A percentile compares a stretch with the other conserved stretches of the same genome.
phyloP scores from a whole-genome alignment of 2,888 invertebrate genomes.

The Endomychus coccineus region DNA sequence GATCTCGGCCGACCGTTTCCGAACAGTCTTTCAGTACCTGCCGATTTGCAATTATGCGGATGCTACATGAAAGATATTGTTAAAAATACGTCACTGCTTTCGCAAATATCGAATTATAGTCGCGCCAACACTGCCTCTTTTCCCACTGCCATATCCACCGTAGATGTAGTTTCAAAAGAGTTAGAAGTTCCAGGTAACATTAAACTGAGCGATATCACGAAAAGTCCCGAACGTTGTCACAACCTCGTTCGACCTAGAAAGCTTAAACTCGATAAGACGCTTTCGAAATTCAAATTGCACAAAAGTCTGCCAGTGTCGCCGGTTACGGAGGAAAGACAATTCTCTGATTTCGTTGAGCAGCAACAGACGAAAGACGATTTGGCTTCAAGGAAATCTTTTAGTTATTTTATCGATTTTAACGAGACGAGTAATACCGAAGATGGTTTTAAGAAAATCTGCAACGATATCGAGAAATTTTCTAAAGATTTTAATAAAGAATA shows the following conservation, averaged over 20 bases:
- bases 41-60: constrained; percentile 41
- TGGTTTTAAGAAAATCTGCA: constrained; percentile 38
- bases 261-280: constrained; percentile 37
- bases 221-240: constrained; percentile 32
- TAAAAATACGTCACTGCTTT: constrained; percentile 34
- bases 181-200: constrained; percentile 11
- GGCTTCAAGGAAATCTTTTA: constrained; percentile 50
- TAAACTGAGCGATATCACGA: constrained; percentile 30
- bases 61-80: constrained; percentile 41
- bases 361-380: constrained; percentile 19
- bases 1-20: constrained; percentile 16
- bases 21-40: constrained; percentile 34
- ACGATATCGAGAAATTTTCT: constrained; percentile 41
- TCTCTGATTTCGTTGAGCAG: constrained; percentile 37
- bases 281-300: constrained; percentile 43
- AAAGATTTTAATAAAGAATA: constrained; percentile 37
- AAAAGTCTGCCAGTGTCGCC: constrained; percentile 78
- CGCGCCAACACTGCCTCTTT: constrained; percentile 16
- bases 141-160: constrained; percentile 15
- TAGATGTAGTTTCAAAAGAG: constrained; percentile 14
- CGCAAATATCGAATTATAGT: constrained; percentile 24
- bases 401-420: constrained; percentile 59
- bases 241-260: constrained; percentile 37
- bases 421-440: constrained; percentile 40
- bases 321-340: constrained; percentile 61